These are phyloP conservation scores for Leucopsar rothschildi DNA, from an alignment of 2,113 vertebrate genomes.

Conservation along the genomic window DNA sequence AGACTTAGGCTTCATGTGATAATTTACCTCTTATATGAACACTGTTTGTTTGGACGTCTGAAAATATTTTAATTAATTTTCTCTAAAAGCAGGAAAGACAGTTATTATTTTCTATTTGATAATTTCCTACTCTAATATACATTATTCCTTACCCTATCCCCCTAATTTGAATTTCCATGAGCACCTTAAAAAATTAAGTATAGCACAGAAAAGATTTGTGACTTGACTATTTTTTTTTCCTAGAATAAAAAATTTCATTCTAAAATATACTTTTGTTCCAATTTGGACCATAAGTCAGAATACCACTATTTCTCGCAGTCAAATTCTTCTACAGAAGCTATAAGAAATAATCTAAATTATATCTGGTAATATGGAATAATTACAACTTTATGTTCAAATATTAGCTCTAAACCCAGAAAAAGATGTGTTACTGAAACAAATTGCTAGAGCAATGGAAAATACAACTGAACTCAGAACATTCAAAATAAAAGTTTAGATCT, in stretches of 20 bases:
- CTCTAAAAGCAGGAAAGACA: neutral
- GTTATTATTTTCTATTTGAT: neutral
- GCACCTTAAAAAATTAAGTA: neutral
- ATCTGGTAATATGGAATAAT: neutral
- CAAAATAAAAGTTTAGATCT: neutral
- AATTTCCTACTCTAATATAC: neutral
- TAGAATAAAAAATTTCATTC: neutral
- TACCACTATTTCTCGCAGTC: neutral
- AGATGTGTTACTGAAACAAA: neutral
- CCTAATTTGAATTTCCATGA: neutral
- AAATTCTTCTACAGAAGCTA: neutral
- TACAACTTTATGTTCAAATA: neutral
- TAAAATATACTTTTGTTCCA: neutral
- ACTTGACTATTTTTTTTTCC: neutral
- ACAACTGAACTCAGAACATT: neutral
- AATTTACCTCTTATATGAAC: neutral
- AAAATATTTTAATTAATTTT: neutral
- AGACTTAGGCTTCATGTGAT: neutral
- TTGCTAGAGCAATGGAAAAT: neutral
- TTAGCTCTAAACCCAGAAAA: neutral
- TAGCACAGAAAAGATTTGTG: neutral
- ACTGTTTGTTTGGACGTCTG: rapidly evolving
- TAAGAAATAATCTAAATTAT: neutral
- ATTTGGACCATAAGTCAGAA: neutral
- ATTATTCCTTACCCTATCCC: neutral